Evolutionary conservation across 2,113 vertebrate species (phyloP).

Genomic region (Entelurus aequoreus): DNA sequence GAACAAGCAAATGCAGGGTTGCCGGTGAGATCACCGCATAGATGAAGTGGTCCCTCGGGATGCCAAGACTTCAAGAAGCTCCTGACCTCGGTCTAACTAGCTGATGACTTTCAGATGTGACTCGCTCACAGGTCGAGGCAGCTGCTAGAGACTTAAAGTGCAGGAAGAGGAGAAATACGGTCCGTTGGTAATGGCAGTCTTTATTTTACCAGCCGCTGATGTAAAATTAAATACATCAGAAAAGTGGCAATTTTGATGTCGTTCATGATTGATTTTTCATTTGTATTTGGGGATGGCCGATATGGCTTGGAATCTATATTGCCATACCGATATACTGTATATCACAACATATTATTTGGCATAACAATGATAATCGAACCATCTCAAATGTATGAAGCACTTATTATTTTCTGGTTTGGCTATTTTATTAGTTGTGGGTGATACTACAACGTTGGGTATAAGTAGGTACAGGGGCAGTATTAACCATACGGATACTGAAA

Average conservation of each 20-base stretch:
- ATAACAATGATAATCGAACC: too few species aligned
- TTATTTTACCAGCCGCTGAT: conserved; percentile 32
- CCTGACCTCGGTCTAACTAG: conserved; percentile 69
- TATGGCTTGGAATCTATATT: too few species aligned
- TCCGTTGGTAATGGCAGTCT: conserved; percentile 39
- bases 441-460: too few species aligned
- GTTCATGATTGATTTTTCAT: conserved; percentile 6
- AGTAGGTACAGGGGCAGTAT: too few species aligned
- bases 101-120: conserved; percentile 78
- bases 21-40: conserved; percentile 68
- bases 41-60: conserved; percentile 71
- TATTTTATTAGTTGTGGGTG: too few species aligned
- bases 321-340: too few species aligned
- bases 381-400: too few species aligned
- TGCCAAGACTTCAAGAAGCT: conserved; percentile 73
- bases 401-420: too few species aligned
- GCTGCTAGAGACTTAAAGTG: conserved; percentile 58
- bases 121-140: conserved; percentile 63
- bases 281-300: too few species aligned
- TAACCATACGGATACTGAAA: too few species aligned
- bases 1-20: conserved; percentile 66
- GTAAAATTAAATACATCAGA: conserved; percentile 31
- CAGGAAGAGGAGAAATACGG: conserved; percentile 30
- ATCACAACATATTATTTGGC: too few species aligned
- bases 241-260: neutral